Evolutionary conservation across 2,113 vertebrate species (phyloP).

Genomic region (Ptychochromis oligacanthus): DNA sequence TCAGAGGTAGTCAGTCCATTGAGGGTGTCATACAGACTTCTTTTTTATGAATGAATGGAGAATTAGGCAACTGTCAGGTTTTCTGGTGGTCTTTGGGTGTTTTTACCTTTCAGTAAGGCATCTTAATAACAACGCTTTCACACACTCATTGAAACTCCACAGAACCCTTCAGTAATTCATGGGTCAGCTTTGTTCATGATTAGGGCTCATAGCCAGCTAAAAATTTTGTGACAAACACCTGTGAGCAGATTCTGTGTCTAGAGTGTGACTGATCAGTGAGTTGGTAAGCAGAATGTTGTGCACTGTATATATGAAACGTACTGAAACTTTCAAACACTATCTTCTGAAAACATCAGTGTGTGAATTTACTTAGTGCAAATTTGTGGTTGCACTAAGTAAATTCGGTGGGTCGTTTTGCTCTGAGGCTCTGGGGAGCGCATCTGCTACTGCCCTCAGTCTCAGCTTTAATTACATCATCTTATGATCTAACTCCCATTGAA

Average conservation of each 20-base stretch:
- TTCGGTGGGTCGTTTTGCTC: not conserved
- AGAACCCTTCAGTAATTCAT: no score
- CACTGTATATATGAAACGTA: not conserved
- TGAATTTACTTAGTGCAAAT: not conserved
- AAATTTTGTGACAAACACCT: not conserved
- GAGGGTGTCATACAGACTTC: not conserved
- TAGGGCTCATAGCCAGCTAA: not conserved
- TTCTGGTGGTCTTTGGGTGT: fast-evolving
- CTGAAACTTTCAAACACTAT: not conserved
- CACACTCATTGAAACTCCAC: no score
- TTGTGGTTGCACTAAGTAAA: not conserved
- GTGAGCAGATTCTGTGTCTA: not conserved
- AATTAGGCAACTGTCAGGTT: not conserved
- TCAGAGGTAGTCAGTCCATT: not conserved
- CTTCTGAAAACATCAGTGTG: not conserved
- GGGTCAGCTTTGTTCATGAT: not conserved
- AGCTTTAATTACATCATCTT: conserved; percentile 60
- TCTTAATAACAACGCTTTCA: not conserved
- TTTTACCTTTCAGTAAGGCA: not conserved
- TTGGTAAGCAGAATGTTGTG: not conserved
- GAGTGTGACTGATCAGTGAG: not conserved
- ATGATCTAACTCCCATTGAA: conserved; percentile 51
- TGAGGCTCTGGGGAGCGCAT: conserved; percentile 10
- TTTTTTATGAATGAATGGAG: not conserved
- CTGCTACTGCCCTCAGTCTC: conserved; percentile 20